These are phyloP conservation scores for Anoplius nigerrimus DNA, from an alignment of 2,888 invertebrate genomes.

Conservation along the genomic window DNA sequence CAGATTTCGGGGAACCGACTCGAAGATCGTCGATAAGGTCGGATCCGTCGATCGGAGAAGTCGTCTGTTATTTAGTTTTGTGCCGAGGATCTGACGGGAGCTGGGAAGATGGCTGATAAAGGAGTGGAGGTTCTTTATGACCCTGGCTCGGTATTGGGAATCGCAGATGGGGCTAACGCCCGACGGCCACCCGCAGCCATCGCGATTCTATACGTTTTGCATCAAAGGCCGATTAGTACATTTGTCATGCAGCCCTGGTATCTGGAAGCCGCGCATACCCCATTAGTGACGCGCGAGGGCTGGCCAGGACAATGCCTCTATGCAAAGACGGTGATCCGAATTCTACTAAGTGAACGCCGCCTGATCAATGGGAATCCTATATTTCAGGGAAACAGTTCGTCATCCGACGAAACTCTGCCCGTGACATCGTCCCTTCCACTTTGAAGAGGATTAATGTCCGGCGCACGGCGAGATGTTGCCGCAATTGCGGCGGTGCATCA, in stretches of 20 bases:
- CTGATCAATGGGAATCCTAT: conserved; percentile 62
- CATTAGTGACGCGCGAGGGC: conserved; percentile 49
- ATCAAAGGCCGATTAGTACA: conserved; percentile 62
- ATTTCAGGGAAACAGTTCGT: conserved; percentile 57
- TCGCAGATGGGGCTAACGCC: too few relatives aligned
- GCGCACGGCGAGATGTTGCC: conserved; percentile 33
- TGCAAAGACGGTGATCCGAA: conserved; percentile 54
- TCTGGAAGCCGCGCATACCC: conserved; percentile 48
- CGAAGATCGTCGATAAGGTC: too few relatives aligned
- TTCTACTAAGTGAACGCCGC: conserved; percentile 50
- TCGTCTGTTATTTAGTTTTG: too few relatives aligned
- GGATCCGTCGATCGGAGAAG: too few relatives aligned
- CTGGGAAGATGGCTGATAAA: too few relatives aligned
- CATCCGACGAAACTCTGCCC: conserved; percentile 53
- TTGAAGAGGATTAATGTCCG: conserved; percentile 51
- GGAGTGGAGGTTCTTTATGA: too few relatives aligned
- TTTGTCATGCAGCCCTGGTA: conserved; percentile 63
- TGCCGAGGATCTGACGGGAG: too few relatives aligned
- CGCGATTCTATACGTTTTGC: conserved; percentile 49
- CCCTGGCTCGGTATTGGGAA: too few relatives aligned
- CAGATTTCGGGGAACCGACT: too few relatives aligned
- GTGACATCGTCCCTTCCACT: conserved; percentile 53
- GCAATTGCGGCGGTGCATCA: conserved; percentile 33
- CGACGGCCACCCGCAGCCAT: conserved; percentile 32
- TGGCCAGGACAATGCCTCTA: conserved; percentile 51